A percentile compares a stretch with the other conserved stretches of the same genome.
Conservation (phyloP, 2,113 vertebrate genomes). For the Otolemur garnettii region DNA sequence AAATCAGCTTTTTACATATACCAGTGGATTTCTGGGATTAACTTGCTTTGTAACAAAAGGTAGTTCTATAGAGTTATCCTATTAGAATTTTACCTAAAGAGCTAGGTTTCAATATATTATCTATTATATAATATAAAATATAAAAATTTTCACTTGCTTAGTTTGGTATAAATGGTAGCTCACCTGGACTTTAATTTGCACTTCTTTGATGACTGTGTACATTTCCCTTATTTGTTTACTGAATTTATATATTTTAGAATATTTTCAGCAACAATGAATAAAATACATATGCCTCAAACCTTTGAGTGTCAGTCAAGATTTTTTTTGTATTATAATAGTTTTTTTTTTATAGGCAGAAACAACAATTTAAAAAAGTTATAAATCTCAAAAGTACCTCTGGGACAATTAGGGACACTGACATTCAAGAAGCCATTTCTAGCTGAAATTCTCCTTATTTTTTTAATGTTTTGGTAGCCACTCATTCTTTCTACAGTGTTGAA, state of each 20-base stretch:
- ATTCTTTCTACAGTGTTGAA: not conserved
- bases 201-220: not conserved
- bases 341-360: not conserved
- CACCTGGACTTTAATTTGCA: conserved; percentile 36
- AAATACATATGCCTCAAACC: conserved; percentile 8
- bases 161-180: conserved; percentile 9
- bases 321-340: not conserved
- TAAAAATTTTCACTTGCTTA: not conserved
- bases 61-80: not conserved
- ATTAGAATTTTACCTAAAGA: conserved; percentile 31
- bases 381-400: conserved; percentile 42
- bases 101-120: conserved; percentile 28
- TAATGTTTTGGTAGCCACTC: not conserved
- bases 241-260: not conserved
- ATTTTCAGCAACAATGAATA: not conserved
- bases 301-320: conserved; percentile 9
- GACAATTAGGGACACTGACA: not conserved
- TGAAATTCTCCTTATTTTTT: not conserved
- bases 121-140: not conserved
- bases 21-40: not conserved
- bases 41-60: not conserved
- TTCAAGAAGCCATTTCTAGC: conserved; percentile 46
- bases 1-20: conserved; percentile 30
- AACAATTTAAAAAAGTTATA: not conserved
- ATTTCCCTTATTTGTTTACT: not conserved